These are phyloP conservation scores for Ostrea denselamellosa DNA, from an alignment of 1,140 invertebrate species.

Conservation along the genomic window DNA sequence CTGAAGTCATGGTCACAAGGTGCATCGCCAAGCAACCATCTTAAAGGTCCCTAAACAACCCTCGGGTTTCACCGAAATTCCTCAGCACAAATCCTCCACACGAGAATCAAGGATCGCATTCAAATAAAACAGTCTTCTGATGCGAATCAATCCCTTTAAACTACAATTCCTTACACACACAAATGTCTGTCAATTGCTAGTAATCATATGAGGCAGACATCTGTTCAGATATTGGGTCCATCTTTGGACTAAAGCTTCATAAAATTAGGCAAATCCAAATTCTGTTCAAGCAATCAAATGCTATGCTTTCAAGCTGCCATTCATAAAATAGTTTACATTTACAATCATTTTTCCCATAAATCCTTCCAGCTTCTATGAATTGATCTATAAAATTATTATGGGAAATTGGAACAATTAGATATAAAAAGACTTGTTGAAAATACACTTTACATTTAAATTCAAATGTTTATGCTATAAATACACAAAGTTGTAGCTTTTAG, in stretches of 20 bases:
- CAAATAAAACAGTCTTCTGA: constrained; percentile 36
- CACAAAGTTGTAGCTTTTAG: neutral
- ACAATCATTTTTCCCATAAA: neutral
- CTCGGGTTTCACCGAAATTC: neutral
- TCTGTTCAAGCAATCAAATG: neutral
- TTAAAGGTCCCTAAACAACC: neutral
- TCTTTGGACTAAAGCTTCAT: constrained; percentile 6
- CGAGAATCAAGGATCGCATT: neutral
- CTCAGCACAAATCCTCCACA: neutral
- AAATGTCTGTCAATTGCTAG: constrained; percentile 35
- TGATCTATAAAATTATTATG: neutral
- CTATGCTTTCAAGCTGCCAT: neutral
- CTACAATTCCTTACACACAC: constrained; percentile 21
- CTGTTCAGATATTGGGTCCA: constrained; percentile 25
- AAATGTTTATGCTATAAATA: neutral
- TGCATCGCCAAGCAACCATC: neutral
- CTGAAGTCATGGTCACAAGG: constrained; percentile 23
- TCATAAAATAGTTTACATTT: constrained; percentile 16
- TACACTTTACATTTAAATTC: neutral
- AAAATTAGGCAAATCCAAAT: constrained; percentile 2
- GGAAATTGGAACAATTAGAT: neutral
- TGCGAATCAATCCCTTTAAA: constrained; percentile 1
- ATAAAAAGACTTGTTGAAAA: neutral
- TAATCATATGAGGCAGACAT: constrained; percentile 19
- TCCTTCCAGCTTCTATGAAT: neutral